Evolutionary conservation across 2,113 vertebrate genomes (phyloP), one percentile per base, ranked within the genome.

Genomic region (Steatornis caripensis): DNA sequence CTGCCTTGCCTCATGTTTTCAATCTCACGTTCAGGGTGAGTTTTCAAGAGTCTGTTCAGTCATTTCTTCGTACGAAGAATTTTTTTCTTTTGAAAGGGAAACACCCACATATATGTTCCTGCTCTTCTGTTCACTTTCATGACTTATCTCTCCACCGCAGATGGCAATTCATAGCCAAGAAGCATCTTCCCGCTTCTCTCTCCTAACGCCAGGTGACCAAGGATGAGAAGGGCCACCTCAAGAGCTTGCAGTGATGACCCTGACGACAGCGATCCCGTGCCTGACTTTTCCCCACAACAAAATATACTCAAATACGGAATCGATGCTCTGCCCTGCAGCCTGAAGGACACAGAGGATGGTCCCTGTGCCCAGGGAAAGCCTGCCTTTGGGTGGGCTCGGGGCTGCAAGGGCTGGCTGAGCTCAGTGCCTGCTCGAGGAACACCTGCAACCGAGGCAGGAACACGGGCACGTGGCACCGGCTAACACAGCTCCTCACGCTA

Each of bases 341-440:
- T 0, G 0, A 19, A 14, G 22, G 5, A 30, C 26, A 7, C 46
- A 36, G 37, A 26, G 41, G 36, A 17, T 20, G 74, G 45, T 23
- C 46, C 41, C 21, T 26, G 13, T n/a, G 23, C 27, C 15, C 39
- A 4, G 0, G n/a, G 51, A 8, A 2, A 30, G 4, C 23, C 4
- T 5, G 17, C 17, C 61, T 46, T 16, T 9, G 6, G 62, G 32
- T 22, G 57, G 43, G 32, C 45, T 87, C 32, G 10, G 8, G 75
- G 80, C 48, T 6, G 3, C 14, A 13, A 15, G 36, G 15, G 45
- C 11, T 62, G 55, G 48, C 24, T 9, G 27, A 72, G n/a, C 15
- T 9, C 24, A 1, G 19, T 4, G 23, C 3, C 72, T 48, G 29
- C 72, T 30, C 8, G 45, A 74, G 87, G 64, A 62, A 24, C 46